Base-by-base conservation (phyloP, 2,888 invertebrate species). In the Polydrusus pterygomalis region DNA sequence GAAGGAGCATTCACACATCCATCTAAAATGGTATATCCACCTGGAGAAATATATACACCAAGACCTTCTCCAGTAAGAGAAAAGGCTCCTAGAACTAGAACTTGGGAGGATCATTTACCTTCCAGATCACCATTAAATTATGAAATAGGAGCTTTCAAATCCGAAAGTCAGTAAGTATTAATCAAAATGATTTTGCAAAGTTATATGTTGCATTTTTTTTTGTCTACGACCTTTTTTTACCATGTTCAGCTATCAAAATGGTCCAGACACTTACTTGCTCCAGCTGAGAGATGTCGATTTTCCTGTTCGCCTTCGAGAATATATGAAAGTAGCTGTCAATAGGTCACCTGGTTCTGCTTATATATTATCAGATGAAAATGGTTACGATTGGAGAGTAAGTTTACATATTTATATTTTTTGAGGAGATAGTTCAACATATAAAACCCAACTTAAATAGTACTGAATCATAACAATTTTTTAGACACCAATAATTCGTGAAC, bases 211-310 rank as follows among this genome's bases (percentile, higher is more conserved):
- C 6, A 70, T 51, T 9, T 18, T 63, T 17, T 1, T 10, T 5
- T 40, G 40, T 5, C 40, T 13, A 43, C 6, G n/a, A 43, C 2
- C 2, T 6, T n/a, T n/a, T 6, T 13, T 13, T 43, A 17, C 17
- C 56, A n/a, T 69, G 83, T 86, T 64, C 83, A 96, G 97, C 85
- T 98, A 98, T 88, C 97, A 98, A 89, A 95, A 96, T 87, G 98
- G 99, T 0, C 98, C 98, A 0, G 98, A 99, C 86, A 98, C 98
- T 0, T 97, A 98, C 87, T 89, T 99, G 8, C 91, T 99, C 54
- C 98, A 98, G 86, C 90, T 98, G 17, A 92, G 97, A 68, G 98
- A 98, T 88, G 95, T 97, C 0, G 94, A 94, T 86, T 98, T 99
- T 90, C 97, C 98, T n/a, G 95, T 96, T 56, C 91, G 97, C 20